Evolutionary conservation across 2,888 invertebrate species (phyloP).

Genomic region (Parasteatoda lunata): DNA sequence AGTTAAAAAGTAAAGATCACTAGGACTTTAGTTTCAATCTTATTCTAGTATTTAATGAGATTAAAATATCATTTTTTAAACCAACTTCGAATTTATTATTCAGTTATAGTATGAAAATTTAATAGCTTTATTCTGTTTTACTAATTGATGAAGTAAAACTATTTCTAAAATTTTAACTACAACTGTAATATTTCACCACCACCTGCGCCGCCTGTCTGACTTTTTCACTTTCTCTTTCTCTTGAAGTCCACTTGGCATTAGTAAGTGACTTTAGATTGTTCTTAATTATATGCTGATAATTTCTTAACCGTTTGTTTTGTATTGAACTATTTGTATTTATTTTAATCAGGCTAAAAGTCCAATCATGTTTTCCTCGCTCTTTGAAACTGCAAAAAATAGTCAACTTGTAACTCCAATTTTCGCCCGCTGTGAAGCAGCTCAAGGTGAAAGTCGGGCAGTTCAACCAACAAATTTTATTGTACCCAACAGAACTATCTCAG

Average conservation of each 20-base stretch:
- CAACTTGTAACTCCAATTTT: constrained; percentile 73
- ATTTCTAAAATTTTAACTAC: too few species aligned
- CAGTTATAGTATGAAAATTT: too few species aligned
- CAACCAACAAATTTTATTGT: constrained; percentile 56
- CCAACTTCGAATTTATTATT: too few species aligned
- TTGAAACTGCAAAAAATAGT: constrained; percentile 73
- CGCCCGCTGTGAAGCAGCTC: constrained; percentile 72
- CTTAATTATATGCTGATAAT: not conserved
- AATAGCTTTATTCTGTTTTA: too few species aligned
- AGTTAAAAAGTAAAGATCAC: not conserved
- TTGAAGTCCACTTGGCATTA: constrained; percentile 25
- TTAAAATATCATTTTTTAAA: too few species aligned
- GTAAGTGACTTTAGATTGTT: not conserved
- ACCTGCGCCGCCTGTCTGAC: constrained; percentile 12
- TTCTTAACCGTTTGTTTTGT: not conserved
- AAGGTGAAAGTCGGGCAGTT: constrained; percentile 55
- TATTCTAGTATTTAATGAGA: not conserved
- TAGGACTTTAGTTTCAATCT: not conserved
- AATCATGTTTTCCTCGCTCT: constrained; percentile 73
- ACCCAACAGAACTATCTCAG: constrained; percentile 72
- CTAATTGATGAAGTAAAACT: too few species aligned
- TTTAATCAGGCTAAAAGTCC: not conserved
- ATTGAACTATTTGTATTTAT: not conserved
- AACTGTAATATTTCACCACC: too few species aligned
- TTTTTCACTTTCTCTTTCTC: constrained; percentile 5